Evolutionary conservation across 2,113 vertebrate species (phyloP), one percentile per base, ranked within the genome.

Genomic region (Paraplagusia blochii): DNA sequence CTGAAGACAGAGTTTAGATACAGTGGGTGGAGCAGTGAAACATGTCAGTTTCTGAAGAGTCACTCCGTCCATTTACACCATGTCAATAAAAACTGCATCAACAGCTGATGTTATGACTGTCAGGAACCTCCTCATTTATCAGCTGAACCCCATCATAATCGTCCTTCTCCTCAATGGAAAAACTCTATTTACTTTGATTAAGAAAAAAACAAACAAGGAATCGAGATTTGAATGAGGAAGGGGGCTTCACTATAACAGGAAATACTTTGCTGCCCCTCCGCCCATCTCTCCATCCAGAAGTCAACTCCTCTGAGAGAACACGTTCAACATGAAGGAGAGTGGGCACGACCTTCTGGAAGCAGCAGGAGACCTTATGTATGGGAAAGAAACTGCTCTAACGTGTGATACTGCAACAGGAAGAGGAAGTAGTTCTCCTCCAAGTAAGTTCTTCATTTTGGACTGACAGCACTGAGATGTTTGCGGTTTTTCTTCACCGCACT

Each of bases 241-340:
- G 12, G 18, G 13, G 53, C 9, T 5, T 52, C 49, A 18, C 61
- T 62, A 45, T 53, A 74, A 85, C 78, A 85, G 85, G 83, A 86
- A 87, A 85, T 58, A 62, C 63, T 82, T 86, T 42, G 63, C 40
- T 49, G 66, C 67, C 61, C 22, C 75, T 78, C 74, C 79, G 65
- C 77, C 79, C 81, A 80, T 74, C 61, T 53, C 54, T 66, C 58
- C 45, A 70, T 74, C 71, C 76, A 85, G 77, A 87, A 80, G 80
- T 83, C 63, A 82, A 64, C 72, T 74, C 82, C 83, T 77, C 60
- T 52, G 81, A 83, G 83, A 81, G 56, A 74, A 59, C 54, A 43
- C 67, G 55, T 47, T 77, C 68, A 81, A 63, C 71, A 78, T 62
- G 18, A 22, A 68, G 58, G 63, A 47, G 74, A 74, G 72, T 78